Evolutionary conservation across 1,140 invertebrate species (phyloP).

Genomic region (Leptonema lineaticorne): DNA sequence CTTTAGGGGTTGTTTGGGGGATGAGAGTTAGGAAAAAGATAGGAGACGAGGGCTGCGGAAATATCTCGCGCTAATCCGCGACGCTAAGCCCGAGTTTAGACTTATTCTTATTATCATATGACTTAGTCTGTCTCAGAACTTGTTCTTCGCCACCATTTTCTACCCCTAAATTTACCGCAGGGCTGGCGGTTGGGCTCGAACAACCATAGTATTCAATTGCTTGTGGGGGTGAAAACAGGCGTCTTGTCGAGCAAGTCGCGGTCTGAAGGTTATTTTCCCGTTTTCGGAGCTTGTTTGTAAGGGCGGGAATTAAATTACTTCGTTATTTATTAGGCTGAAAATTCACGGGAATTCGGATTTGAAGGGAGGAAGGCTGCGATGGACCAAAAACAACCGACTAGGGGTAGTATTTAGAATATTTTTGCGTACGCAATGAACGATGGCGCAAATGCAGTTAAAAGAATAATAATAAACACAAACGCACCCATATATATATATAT

Average conservation of each 20-base stretch:
- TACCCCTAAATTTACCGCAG: too few relatives aligned
- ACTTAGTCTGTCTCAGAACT: background rate
- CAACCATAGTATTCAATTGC: slow-evolving; percentile 1
- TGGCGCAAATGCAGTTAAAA: too few relatives aligned
- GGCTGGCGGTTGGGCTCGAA: background rate
- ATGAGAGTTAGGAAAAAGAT: too few relatives aligned
- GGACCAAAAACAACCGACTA: too few relatives aligned
- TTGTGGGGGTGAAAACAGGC: slow-evolving; percentile 3
- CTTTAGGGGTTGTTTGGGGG: too few relatives aligned
- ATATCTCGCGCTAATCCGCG: slow-evolving; percentile 1
- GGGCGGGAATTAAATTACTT: slow-evolving; percentile 14
- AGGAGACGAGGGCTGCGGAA: too few relatives aligned
- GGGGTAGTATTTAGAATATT: background rate
- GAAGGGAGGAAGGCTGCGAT: too few relatives aligned
- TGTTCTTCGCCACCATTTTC: too few relatives aligned
- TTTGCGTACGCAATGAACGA: background rate
- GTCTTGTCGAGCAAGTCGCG: background rate
- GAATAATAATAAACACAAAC: too few relatives aligned
- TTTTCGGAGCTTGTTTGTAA: background rate
- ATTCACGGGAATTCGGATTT: too few relatives aligned
- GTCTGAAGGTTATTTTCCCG: background rate
- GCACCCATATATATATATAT: too few relatives aligned
- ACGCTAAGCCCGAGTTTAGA: background rate
- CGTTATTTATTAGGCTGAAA: background rate
- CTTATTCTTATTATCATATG: background rate